phyloP scores from a whole-genome alignment of 1,140 invertebrate genomes.

The Littorina saxatilis region DNA sequence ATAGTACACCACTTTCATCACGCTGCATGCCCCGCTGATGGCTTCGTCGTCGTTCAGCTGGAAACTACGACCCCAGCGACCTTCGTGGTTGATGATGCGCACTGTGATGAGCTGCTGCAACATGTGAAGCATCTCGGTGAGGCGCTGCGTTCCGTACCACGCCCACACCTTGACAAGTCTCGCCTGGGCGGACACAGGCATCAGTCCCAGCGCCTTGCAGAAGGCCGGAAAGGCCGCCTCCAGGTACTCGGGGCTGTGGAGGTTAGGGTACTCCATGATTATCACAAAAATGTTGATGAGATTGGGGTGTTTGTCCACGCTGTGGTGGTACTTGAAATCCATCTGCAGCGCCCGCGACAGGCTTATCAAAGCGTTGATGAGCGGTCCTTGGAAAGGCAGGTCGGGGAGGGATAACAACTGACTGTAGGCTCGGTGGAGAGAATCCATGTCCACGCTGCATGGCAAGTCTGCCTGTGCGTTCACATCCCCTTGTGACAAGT shows the following conservation, averaged over 20 bases:
- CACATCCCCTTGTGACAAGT: slow-evolving; percentile 4
- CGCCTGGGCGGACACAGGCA: slow-evolving; percentile 87
- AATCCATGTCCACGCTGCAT: slow-evolving; percentile 75
- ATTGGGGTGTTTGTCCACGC: slow-evolving; percentile 76
- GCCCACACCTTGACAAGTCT: slow-evolving; percentile 88
- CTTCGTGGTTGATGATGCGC: slow-evolving; percentile 78
- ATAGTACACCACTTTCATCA: slow-evolving; percentile 89
- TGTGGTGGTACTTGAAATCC: slow-evolving; percentile 82
- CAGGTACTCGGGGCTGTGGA: slow-evolving; percentile 88
- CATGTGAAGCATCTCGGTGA: slow-evolving; percentile 85
- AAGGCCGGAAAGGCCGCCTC: slow-evolving; percentile 88
- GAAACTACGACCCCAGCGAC: slow-evolving; percentile 82
- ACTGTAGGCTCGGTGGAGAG: slow-evolving; percentile 81
- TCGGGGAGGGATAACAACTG: slow-evolving; percentile 79
- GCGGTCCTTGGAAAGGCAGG: slow-evolving; percentile 82
- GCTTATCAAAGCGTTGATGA: slow-evolving; percentile 87
- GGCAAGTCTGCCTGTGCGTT: slow-evolving; percentile 44
- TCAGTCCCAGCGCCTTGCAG: slow-evolving; percentile 85
- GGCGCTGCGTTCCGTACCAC: slow-evolving; percentile 81
- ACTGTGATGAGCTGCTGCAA: slow-evolving; percentile 92
- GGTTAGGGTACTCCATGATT: slow-evolving; percentile 90
- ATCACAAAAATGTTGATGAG: slow-evolving; percentile 89
- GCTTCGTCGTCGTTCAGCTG: slow-evolving; percentile 90
- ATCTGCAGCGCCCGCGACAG: slow-evolving; percentile 85
- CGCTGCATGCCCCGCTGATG: slow-evolving; percentile 82